Conservation (phyloP, 2,113 vertebrate species). For the Gadus chalcogrammus region DNA sequence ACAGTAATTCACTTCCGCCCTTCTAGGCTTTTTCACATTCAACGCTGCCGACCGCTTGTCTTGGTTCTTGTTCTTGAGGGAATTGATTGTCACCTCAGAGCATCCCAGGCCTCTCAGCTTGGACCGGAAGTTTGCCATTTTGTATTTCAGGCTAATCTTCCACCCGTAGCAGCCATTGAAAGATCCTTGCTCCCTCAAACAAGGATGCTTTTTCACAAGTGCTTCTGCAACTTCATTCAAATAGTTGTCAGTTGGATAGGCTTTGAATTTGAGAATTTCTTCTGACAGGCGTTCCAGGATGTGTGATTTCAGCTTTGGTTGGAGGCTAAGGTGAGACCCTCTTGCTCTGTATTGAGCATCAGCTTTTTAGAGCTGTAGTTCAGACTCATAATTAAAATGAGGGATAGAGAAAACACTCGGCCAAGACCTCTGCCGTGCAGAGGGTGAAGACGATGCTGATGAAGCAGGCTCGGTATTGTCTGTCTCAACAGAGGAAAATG, state of each 20-base stretch:
- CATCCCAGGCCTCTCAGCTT: slow-evolving; percentile 25
- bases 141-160: slow-evolving; percentile 32
- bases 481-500: too few relatives aligned
- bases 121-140: slow-evolving; percentile 28
- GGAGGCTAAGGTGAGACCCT: not conserved
- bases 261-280: slow-evolving; percentile 20
- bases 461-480: too few relatives aligned
- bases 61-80: slow-evolving; percentile 16
- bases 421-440: too few relatives aligned
- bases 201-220: slow-evolving; percentile 25
- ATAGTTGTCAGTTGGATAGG: slow-evolving; percentile 23
- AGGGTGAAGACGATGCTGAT: too few relatives aligned
- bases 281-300: slow-evolving; percentile 30
- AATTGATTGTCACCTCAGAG: slow-evolving; percentile 20
- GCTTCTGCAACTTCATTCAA: slow-evolving; percentile 32
- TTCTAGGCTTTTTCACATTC: slow-evolving; percentile 16
- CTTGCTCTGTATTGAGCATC: slow-evolving; percentile 16
- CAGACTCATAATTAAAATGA: slow-evolving; percentile 11
- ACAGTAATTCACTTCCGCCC: slow-evolving; percentile 23
- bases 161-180: slow-evolving; percentile 24
- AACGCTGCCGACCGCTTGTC: slow-evolving; percentile 2
- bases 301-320: slow-evolving; percentile 23
- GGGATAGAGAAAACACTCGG: slow-evolving; percentile 19
- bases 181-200: slow-evolving; percentile 29
- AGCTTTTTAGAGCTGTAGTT: slow-evolving; percentile 24